phyloP scores from a whole-genome alignment of 2,113 vertebrate genomes.

The Axis porcinus region DNA sequence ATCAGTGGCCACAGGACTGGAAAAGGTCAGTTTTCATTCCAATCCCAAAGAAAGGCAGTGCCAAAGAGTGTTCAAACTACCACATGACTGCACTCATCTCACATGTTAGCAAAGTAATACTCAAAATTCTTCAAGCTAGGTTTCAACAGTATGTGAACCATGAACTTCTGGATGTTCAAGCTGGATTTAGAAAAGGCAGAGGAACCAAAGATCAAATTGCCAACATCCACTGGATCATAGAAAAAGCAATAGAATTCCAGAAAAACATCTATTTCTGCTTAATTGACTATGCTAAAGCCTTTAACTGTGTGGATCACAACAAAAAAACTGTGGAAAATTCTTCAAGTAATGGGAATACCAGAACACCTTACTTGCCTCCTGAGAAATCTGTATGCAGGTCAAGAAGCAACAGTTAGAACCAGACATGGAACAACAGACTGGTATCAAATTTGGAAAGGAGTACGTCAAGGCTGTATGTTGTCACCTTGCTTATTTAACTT shows the following conservation, averaged over 20 bases:
- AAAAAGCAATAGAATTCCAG: background rate
- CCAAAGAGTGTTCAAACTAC: background rate
- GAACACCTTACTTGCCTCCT: background rate
- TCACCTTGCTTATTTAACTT: background rate
- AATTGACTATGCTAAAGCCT: background rate
- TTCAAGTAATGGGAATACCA: background rate
- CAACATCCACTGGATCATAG: background rate
- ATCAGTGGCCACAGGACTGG: background rate
- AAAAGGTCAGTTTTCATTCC: background rate
- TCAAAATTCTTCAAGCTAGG: background rate
- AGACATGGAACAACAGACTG: background rate
- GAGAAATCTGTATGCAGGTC: background rate
- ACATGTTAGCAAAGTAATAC: background rate
- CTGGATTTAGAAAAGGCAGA: background rate
- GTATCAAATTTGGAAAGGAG: background rate
- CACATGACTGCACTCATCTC: background rate
- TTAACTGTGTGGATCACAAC: background rate
- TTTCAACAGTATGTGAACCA: background rate
- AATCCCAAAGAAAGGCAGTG: background rate
- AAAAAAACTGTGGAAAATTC: background rate
- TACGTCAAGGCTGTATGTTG: background rate
- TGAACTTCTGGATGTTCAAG: background rate
- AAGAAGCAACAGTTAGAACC: background rate
- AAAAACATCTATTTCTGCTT: background rate
- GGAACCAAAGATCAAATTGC: background rate